Evolutionary conservation across 2,797 vertebrate genomes (phyloP).

Genomic region (Tokudaia muenninki): DNA sequence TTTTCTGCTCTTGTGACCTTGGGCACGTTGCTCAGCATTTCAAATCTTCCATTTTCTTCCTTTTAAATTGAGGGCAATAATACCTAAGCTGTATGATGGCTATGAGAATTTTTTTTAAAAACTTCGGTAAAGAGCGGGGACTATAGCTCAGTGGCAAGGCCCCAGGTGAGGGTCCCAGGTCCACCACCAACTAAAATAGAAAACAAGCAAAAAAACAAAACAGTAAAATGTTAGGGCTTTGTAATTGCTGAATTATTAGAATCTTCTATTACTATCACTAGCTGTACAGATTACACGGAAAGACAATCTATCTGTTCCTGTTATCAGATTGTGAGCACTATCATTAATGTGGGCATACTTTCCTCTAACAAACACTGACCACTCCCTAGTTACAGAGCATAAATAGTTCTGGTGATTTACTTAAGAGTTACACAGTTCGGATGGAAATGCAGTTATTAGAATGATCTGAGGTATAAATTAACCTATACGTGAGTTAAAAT

Average conservation of each 20-base stretch:
- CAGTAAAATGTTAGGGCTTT: conserved; percentile 1
- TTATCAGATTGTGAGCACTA: not conserved
- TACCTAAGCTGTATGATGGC: not conserved
- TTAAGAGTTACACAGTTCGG: not conserved
- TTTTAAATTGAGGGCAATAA: conserved; percentile 42
- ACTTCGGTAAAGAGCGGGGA: not conserved
- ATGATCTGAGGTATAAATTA: conserved; percentile 9
- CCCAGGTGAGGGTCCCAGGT: not conserved
- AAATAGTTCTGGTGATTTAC: not conserved
- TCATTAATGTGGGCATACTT: not conserved
- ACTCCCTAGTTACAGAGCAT: not conserved
- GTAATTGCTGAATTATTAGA: conserved; percentile 6
- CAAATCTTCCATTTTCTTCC: conserved; percentile 1
- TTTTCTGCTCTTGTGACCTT: conserved; percentile 20
- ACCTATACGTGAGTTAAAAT: not conserved
- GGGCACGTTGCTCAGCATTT: not conserved
- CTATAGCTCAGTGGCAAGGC: not conserved
- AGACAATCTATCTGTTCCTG: not conserved
- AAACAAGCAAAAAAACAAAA: not conserved
- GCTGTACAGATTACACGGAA: not conserved
- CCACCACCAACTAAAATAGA: not conserved
- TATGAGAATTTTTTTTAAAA: conserved; percentile 1
- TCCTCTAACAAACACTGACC: not conserved
- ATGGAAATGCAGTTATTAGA: not conserved
- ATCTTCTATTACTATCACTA: not conserved